These are phyloP conservation scores for Syngnathus acus DNA, from an alignment of 2,797 vertebrate genomes.

Conservation along the genomic window DNA sequence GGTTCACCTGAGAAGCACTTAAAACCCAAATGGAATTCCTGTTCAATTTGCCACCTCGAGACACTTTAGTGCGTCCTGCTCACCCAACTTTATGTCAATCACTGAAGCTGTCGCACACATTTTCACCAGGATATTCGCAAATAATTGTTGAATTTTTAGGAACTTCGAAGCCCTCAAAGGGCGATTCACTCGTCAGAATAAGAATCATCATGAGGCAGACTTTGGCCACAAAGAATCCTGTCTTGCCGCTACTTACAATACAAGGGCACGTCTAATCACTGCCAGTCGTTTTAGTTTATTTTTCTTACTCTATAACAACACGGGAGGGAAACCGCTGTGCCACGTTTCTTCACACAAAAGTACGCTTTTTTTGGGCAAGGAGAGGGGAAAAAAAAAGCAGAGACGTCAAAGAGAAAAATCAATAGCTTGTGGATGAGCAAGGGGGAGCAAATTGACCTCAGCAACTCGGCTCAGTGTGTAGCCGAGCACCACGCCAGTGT, in stretches of 20 bases:
- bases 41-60: background rate
- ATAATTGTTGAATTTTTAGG: background rate
- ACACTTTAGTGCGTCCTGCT: background rate
- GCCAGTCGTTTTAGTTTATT: background rate
- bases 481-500: background rate
- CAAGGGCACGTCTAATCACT: conserved; percentile 19
- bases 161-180: background rate
- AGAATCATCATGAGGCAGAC: conserved; percentile 26
- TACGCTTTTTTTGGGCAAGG: background rate
- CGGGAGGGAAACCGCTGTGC: conserved; percentile 14
- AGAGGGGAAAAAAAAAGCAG: background rate
- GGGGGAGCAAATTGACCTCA: background rate
- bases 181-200: background rate
- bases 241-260: conserved; percentile 31
- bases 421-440: background rate
- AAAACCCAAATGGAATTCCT: too few species aligned
- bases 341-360: background rate
- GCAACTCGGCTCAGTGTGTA: background rate
- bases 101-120: background rate
- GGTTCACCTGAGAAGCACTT: too few species aligned
- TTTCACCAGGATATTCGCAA: background rate
- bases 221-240: conserved; percentile 27
- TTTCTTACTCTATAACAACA: conserved; percentile 9
- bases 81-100: background rate
- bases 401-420: conserved; percentile 7